Evolutionary conservation across 2,888 invertebrate species (phyloP), one percentile per base, ranked within the genome.

Genomic region (Hololepta plana): DNA sequence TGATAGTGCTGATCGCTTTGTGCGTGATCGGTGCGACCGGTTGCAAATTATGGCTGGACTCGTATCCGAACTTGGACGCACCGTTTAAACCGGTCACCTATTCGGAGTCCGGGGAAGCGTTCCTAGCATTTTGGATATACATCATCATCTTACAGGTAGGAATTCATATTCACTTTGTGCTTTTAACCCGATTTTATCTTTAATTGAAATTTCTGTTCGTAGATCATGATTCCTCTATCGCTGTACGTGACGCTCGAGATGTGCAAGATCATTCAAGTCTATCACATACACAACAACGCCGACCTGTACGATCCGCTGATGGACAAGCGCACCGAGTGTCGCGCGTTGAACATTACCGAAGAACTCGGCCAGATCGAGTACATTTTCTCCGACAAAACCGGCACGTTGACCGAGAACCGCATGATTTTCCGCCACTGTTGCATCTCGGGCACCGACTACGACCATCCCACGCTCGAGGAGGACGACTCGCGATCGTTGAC

Each of bases 311-410:
- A 95, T 52, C 64, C 72, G 11, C 65, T 72, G 30, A 77, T 77
- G 16, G 79, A 88, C 50, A 82, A 76, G 41, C 62, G 72, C 38
- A 70, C 81, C 28, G 79, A 90, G 55, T 96, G 93, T 51, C 72
- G 91, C 20, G 91, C 93, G 20, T 66, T 91, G 46, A 95, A 96
- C 52, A 93, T 96, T 35, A 90, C 93, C 0, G 95, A 96, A 54
- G 95, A 96, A 56, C 64, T 96, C 40, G 96, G 96, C 2, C 95
- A 96, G 60, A 65, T 84, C 24, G 79, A 87, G 45, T 93, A 95
- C 46, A 68, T 96, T 36, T 95, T 96, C 57, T 88, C 87, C 6
- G 96, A 96, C 53, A 96, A 96, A 59, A 96, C 96, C 2, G 96
- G 96, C 4, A 96, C 96, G 2, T 59, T 96, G 29, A 96, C 96